These are phyloP conservation scores for Drosophila rhopaloa DNA, from an alignment of 1,140 invertebrate genomes.

Conservation along the genomic window DNA sequence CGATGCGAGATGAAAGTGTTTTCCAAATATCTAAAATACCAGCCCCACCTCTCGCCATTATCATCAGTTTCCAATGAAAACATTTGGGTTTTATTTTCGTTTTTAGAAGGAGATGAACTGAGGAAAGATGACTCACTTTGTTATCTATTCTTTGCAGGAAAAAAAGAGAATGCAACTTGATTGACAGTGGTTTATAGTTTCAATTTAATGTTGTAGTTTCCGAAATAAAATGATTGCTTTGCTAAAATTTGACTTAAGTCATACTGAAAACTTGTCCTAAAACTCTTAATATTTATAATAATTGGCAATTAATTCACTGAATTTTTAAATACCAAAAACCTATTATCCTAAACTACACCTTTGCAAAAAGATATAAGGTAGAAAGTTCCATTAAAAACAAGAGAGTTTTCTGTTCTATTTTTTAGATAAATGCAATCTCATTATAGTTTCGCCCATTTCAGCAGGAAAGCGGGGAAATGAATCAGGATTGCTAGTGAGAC, in stretches of 20 bases:
- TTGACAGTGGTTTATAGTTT: background rate
- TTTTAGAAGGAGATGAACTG: background rate
- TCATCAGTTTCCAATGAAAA: slow-evolving; percentile 61
- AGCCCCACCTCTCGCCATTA: background rate
- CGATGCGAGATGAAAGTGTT: slow-evolving; percentile 79
- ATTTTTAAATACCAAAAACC: too few relatives aligned
- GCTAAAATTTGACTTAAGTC: too few relatives aligned
- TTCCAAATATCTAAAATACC: slow-evolving; percentile 6
- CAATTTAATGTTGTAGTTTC: too few relatives aligned
- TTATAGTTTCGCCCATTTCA: background rate
- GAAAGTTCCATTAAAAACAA: background rate
- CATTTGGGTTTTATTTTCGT: slow-evolving; percentile 67
- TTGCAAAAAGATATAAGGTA: background rate
- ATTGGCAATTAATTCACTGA: too few relatives aligned
- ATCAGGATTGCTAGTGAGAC: background rate
- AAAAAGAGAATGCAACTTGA: slow-evolving; percentile 1
- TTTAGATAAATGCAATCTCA: too few relatives aligned
- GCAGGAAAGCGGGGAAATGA: background rate
- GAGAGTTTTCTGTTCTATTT: too few relatives aligned
- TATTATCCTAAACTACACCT: too few relatives aligned
- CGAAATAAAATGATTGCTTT: too few relatives aligned
- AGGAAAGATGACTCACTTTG: slow-evolving; percentile 17
- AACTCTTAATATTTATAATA: too few relatives aligned
- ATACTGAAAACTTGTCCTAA: too few relatives aligned
- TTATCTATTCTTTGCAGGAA: background rate